Evolutionary conservation across 2,113 vertebrate species (phyloP), one percentile per base, ranked within the genome.

Genomic region (Chrysochloris asiatica): DNA sequence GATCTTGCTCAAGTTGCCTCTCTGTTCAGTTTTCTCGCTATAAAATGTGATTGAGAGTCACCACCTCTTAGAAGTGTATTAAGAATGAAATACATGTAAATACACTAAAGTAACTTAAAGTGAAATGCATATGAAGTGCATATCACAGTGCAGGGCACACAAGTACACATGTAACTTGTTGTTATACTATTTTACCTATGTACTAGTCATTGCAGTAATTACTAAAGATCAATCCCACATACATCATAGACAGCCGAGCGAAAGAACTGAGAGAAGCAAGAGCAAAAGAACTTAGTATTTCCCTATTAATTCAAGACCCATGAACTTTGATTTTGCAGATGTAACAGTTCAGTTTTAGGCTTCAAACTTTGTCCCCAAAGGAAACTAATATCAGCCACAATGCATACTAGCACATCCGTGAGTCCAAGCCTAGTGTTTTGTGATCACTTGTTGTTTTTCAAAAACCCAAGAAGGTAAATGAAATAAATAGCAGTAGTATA

Each of bases 401-500:
- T 8, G 8, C 14, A 3, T 47, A 75, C 17, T 21, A 30, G 38
- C 43, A 45, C 22, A 33, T 48, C 73, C 69, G 24, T 33, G 69
- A 90, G 14, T 21, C 87, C 4, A 19, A 9, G 4, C 30, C 4
- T 1, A 12, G 11, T 30, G 14, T 17, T 86, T 89, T 54, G 47
- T 5, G 79, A 76, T 69, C 21, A 69, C 72, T 21, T 91, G 17
- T 47, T 90, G 43, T 94, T 80, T 56, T 16, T 10, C 38, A 54
- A 79, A 81, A 52, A 6, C 43, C 43, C 30, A 91, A n/a, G 65
- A 67, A 52, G 41, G 21, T 73, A 89, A 92, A 79, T 43, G 12
- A 88, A 89, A 93, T 76, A 80, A 86, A 83, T 83, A 93, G 26
- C 52, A 63, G 24, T 71, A n/a, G n/a, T n/a, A 7, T 47, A 13